Conservation (phyloP, 2,797 vertebrate species). For the Zenarchopterus dispar region DNA sequence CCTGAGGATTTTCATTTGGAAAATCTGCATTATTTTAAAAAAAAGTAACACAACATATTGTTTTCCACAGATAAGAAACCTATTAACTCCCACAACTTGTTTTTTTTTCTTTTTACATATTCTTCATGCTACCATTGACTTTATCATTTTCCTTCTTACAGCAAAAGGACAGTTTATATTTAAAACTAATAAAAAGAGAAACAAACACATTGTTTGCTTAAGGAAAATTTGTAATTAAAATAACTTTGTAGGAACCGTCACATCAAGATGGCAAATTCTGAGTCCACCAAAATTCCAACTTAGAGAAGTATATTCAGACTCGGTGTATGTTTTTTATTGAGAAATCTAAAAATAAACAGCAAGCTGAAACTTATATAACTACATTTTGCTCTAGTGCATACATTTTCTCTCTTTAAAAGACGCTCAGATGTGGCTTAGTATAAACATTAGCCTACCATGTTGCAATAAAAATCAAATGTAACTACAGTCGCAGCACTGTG, state of each 20-base stretch:
- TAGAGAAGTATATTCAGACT: not conserved
- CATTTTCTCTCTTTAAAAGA: not conserved
- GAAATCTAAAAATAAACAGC: too few relatives aligned
- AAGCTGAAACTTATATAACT: too few relatives aligned
- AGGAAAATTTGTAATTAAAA: constrained; percentile 36
- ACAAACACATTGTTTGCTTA: constrained; percentile 23
- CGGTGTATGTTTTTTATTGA: too few relatives aligned
- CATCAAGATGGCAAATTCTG: not conserved
- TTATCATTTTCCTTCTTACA: constrained; percentile 6
- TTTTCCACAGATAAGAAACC: too few relatives aligned
- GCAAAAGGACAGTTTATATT: not conserved
- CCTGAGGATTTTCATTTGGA: too few relatives aligned
- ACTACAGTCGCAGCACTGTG: not conserved
- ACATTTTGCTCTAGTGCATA: not conserved
- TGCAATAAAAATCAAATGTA: not conserved
- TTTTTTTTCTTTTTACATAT: too few relatives aligned
- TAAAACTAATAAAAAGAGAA: constrained; percentile 5
- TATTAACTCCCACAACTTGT: too few relatives aligned
- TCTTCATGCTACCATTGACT: too few relatives aligned
- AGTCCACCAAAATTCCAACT: not conserved
- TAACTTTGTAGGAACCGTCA: not conserved
- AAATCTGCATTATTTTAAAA: too few relatives aligned
- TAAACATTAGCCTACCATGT: not conserved
- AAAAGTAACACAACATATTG: too few relatives aligned
- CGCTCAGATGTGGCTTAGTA: not conserved